Evolutionary conservation across 2,113 vertebrate genomes (phyloP).

Genomic region (Turnix velox): DNA sequence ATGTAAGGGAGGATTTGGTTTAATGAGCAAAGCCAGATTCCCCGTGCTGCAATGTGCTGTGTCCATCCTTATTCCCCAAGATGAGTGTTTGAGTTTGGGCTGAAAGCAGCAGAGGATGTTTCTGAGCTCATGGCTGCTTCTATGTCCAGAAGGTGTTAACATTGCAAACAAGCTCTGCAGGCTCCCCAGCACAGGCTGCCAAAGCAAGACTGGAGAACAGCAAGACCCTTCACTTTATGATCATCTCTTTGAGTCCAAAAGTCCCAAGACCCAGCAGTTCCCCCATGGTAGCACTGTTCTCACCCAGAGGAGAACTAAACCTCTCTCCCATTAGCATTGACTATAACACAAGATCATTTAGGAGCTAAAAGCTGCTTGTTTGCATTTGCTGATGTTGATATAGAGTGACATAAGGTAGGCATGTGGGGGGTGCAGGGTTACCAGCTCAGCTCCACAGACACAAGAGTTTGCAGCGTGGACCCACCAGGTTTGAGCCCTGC

Average conservation of each 20-base stretch:
- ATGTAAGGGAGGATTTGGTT: background rate
- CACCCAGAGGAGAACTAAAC: fast-evolving
- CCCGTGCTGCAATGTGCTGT: background rate
- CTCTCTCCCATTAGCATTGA: fast-evolving
- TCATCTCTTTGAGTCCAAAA: background rate
- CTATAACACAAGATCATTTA: fast-evolving
- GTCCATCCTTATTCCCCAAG: background rate
- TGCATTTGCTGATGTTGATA: background rate
- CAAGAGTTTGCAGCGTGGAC: background rate
- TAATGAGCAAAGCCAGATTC: background rate
- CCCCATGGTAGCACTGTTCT: background rate
- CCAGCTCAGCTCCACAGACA: background rate
- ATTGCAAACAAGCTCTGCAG: background rate
- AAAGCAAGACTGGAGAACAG: background rate
- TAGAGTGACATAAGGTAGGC: background rate
- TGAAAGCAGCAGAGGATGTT: background rate
- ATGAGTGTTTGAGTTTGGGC: background rate
- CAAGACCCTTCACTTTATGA: background rate
- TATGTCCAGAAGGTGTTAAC: background rate
- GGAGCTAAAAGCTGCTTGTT: no score
- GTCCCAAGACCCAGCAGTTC: background rate
- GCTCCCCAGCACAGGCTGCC: background rate
- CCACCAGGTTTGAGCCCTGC: background rate
- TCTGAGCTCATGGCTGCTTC: background rate
- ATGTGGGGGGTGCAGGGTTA: fast-evolving